Base-by-base conservation (phyloP, 2,797 vertebrate genomes). In the Lutjanus argentimaculatus region DNA sequence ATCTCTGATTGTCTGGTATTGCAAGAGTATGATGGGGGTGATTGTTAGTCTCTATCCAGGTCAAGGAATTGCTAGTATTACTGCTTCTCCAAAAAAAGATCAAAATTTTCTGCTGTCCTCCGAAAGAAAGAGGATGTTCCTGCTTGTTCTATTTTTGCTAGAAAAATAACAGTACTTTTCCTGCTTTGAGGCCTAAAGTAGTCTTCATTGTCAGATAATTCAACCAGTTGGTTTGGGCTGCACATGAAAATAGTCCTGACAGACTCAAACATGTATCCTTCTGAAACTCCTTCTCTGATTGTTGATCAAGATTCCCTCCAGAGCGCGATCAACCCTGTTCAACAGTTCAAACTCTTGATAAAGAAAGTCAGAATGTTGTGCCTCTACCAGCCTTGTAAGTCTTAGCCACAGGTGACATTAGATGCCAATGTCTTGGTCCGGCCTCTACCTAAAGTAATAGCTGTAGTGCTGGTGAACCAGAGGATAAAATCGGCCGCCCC, bases 321-420 rank as follows among this genome's bases (percentile, higher is more conserved):
- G 36, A 73, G 11, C 6, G 22, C 14, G 13, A 1, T 52, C 46
- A 36, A 57, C 40, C 22, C n/a, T 17, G n/a, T 42, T n/a, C 8
- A 61, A 49, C 58, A 67, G 46, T 51, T 76, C 52, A 56, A 57
- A 61, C 66, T 56, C 2, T 63, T 55, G 14, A 57, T 65, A 15
- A 65, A 80, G 45, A 48, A 67, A 67, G 43, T 63, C 14, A 42
- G 57, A 79, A 58, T 59, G 36, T 1, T 22, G 13, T n/a, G 59
- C 46, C 21, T 49, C 14, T 43, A 48, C 42, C n/a, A 61, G 57
- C 30, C 56, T 58, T 45, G 43, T 30, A 67, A 63, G 19, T 64
- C 21, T 2, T 14, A 19, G 17, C 46, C 12, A n/a, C 15, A 42
- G 80, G 69, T 64, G 52, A 64, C 16, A 15, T 63, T 40, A 45